Evolutionary conservation across 2,113 vertebrate genomes (phyloP), one percentile per base, ranked within the genome.

Genomic region (Aptenodytes patagonicus): DNA sequence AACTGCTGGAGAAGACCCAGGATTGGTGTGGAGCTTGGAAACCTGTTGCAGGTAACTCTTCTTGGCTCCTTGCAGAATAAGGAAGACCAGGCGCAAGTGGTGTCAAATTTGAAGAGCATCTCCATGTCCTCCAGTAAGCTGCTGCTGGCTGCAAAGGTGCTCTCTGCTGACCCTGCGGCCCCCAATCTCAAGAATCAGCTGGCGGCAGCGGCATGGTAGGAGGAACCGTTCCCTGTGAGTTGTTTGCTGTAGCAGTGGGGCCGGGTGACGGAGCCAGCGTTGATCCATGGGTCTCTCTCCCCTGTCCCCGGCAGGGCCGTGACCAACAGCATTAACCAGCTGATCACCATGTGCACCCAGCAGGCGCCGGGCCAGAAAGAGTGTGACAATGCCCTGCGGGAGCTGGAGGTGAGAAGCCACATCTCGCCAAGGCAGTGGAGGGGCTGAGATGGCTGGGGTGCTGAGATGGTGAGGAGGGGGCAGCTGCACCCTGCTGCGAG

Each of bases 291-390:
- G 38, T 66, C 7, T 36, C 29, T 71, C 32, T 87, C 38, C 40
- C 7, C 11, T 96, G 8, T 93, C 26, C 26, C 25, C 9, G 17
- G 19, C 97, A 99, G 99, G 69, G 99, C 99, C 0, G 99, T 99
- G 73, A 99, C 99, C 0, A 99, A 99, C 96, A 99, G 99, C 83
- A 99, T 99, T 98, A 99, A 99, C 97, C 99, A 99, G 98, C 99
- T 99, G 93, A 99, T 99, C 98, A 99, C 99, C 85, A 99, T 99
- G 99, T 99, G 99, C 89, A 99, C 99, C 34, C 99, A 99, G 98
- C 99, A 99, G 97, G 99, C 99, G 0, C 99, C 99, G 0, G 99
- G 99, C 77, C 99, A 99, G 97, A 99, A 99, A 84, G 99, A 99
- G 93, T 99, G 99, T 38, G 99, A 99, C 97, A 99, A 99, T 17